phyloP scores from a whole-genome alignment of 2,797 vertebrate genomes.

The Trichosurus vulpecula region DNA sequence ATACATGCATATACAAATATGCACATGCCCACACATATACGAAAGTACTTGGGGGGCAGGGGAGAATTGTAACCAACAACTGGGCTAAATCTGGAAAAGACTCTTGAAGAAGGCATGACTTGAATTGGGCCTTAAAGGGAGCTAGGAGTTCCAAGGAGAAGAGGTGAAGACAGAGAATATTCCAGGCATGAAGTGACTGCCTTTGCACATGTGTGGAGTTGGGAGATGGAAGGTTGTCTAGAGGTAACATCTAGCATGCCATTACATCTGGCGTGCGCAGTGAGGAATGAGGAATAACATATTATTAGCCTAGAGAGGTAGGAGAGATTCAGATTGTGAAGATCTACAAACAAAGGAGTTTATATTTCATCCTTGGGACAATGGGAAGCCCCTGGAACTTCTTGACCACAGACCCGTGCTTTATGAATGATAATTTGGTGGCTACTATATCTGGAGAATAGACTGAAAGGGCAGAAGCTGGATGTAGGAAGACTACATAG shows the following conservation, averaged over 20 bases:
- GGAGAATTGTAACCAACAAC: neutral
- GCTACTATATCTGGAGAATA: neutral
- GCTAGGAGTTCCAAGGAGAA: neutral
- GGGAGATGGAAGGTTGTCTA: neutral
- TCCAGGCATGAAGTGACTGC: neutral
- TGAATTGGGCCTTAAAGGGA: neutral
- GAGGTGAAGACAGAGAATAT: neutral
- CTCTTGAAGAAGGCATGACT: neutral
- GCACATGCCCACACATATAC: neutral
- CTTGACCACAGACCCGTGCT: neutral
- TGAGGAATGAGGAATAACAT: neutral
- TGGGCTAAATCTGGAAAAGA: neutral
- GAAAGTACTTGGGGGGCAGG: neutral
- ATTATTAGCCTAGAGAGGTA: neutral
- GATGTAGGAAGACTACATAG: neutral
- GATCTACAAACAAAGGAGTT: neutral
- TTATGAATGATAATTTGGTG: neutral
- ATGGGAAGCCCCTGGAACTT: neutral
- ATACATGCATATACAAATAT: neutral
- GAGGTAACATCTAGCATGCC: neutral
- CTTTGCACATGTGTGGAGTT: neutral
- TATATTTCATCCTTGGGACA: no score
- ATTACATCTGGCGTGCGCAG: neutral
- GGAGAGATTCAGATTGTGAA: neutral
- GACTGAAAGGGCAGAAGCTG: neutral